A percentile compares a stretch with the other conserved stretches of the same genome.
These are phyloP conservation scores for Musca domestica DNA, from an alignment of 1,140 invertebrate species.

Conservation along the genomic window DNA sequence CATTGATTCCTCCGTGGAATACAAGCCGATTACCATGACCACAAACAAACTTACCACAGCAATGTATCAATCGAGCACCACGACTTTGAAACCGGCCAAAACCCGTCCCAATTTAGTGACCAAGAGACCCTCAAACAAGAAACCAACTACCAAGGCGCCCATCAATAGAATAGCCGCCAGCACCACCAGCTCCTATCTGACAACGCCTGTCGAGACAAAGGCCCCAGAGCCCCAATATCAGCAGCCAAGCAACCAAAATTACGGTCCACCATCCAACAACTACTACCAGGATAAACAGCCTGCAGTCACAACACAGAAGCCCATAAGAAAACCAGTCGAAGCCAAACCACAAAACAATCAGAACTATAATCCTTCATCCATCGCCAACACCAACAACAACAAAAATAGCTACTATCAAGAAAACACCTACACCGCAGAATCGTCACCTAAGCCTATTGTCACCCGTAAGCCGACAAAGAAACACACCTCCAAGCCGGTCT, in stretches of 20 bases:
- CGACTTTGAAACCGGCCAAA: not conserved
- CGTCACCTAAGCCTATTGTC: constrained; percentile 2
- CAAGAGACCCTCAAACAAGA: not conserved
- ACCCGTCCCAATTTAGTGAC: constrained; percentile 10
- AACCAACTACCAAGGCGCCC: not conserved
- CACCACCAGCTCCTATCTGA: not conserved
- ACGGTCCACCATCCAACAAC: not conserved
- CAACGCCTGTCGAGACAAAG: constrained; percentile 14
- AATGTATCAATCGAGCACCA: not conserved
- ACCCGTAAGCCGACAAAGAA: constrained; percentile 35
- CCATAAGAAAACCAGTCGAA: not conserved
- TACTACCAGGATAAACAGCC: constrained; percentile 14
- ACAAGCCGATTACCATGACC: constrained; percentile 9
- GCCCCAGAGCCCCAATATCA: not conserved
- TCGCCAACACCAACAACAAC: not conserved
- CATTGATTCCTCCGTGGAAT: not conserved
- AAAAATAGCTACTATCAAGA: not conserved
- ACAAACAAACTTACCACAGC: not conserved
- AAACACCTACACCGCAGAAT: not conserved
- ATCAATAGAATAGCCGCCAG: not conserved
- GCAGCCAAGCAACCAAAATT: not conserved
- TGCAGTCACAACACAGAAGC: not conserved
- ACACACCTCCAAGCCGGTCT: constrained; percentile 51
- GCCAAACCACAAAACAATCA: not conserved
- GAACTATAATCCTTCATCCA: not conserved